Evolutionary conservation across 2,888 invertebrate genomes (phyloP), one percentile per base, ranked within the genome.

Genomic region (Linyphia triangularis): DNA sequence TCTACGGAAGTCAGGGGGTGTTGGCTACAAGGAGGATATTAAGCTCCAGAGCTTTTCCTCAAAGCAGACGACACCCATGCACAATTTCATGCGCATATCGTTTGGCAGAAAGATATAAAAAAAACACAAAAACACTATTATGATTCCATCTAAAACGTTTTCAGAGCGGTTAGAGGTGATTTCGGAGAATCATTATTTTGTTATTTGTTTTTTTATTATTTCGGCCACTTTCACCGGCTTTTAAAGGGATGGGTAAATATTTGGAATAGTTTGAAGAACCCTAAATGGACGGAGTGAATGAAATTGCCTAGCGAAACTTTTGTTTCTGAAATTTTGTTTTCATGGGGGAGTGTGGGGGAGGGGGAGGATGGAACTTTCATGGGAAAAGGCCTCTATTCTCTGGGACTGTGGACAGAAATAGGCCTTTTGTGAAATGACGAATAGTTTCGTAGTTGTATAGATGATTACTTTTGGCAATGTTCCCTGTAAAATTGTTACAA

Each of bases 11-110:
- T 82, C 28, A 28, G n/a, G 26, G 57, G 37, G 33, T 69, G 59
- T 51, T 51, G 51, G 51, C 51, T n/a, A n/a, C 51, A 28, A 81
- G 59, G 59, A 81, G 72, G 63, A 72, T 82, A 82, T 82, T 82
- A 82, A 37, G 72, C 63, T 51, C 59, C 59, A 59, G 30, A 67
- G 70, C 70, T 26, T 30, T 63, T 24, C 28, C 19, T 63, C 63
- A 10, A 24, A 7, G 28, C 63, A 63, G 7, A 63, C 57, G 9
- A 33, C 9, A 9, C 9, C 9, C 33, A 9, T 51, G 51, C 51
- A n/a, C 16, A 51, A 9, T 33, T 51, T n/a, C 51, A 51, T 3
- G 51, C 51, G n/a, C 51, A 51, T 77, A 37, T 61, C 37, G 24
- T 67, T 33, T 33, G 16, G 10, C 28, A 26, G 65, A 9, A 51